Evolutionary conservation across 2,888 invertebrate genomes (phyloP).

Genomic region (Meiosimyza platycephala): DNA sequence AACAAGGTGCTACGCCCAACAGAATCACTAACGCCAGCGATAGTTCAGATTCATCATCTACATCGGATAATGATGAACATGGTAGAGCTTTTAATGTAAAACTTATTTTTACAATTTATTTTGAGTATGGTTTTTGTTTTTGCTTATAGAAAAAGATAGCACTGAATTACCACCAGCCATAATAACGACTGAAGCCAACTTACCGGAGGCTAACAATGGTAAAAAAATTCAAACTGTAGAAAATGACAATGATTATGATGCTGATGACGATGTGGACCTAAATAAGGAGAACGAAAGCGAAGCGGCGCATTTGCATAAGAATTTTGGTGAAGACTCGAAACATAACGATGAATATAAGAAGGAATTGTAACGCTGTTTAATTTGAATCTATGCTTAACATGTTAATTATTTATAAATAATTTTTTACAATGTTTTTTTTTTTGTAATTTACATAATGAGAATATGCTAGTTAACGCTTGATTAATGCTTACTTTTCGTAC

Average conservation of each 20-base stretch:
- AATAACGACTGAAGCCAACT: constrained; percentile 25
- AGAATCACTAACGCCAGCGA: constrained; percentile 38
- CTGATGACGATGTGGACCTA: constrained; percentile 11
- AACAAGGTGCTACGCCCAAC: constrained; percentile 28
- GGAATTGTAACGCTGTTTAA: constrained; percentile 29
- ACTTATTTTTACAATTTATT: not conserved
- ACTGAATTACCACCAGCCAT: constrained; percentile 15
- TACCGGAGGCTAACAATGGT: constrained; percentile 29
- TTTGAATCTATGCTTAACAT: constrained; percentile 19
- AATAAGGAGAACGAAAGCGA: not conserved
- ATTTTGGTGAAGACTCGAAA: not conserved
- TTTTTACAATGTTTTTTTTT: constrained; percentile 25
- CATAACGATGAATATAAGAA: constrained; percentile 30
- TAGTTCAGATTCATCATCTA: constrained; percentile 52
- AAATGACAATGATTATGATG: constrained; percentile 5
- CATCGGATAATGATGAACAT: constrained; percentile 48
- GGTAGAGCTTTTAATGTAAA: constrained; percentile 40
- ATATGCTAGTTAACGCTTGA: constrained; percentile 7
- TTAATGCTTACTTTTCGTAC: constrained; percentile 4
- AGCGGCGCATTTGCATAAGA: not conserved
- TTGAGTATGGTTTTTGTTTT: not conserved
- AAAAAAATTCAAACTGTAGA: not conserved
- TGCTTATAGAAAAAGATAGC: constrained; percentile 18
- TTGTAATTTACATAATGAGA: constrained; percentile 3
- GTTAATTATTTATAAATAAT: constrained; percentile 30